Evolutionary conservation across 2,888 invertebrate genomes (phyloP).

Genomic region (Oscheius sp.): DNA sequence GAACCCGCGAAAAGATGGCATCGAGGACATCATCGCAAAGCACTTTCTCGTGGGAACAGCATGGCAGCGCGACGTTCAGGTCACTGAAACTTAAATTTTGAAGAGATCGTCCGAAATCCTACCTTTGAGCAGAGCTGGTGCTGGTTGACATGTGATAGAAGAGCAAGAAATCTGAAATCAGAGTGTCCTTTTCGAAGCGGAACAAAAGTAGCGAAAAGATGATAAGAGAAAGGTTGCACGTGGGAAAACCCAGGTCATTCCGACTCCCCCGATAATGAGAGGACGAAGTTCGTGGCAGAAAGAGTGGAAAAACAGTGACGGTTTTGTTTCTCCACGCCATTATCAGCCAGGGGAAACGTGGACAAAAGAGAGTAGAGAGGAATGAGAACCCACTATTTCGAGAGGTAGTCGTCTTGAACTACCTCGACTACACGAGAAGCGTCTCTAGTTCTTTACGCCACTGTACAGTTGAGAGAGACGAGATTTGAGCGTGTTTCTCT

Average conservation of each 20-base stretch:
- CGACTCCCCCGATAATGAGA: constrained; percentile 5
- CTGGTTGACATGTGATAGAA: constrained; percentile 20
- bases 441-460: constrained; percentile 9
- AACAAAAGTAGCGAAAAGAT: constrained; percentile 21
- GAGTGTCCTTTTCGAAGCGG: constrained; percentile 8
- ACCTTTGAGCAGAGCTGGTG: constrained; percentile 21
- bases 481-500: constrained; percentile 25
- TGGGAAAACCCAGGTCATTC: constrained; percentile 3
- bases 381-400: no score
- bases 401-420: background rate
- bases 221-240: constrained; percentile 22
- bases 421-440: background rate
- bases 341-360: no score
- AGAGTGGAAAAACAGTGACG: background rate
- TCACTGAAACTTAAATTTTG: constrained; percentile 14
- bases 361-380: no score
- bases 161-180: constrained; percentile 7
- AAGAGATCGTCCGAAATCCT: background rate
- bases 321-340: no score
- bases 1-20: constrained; percentile 48
- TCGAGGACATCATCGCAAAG: constrained; percentile 36
- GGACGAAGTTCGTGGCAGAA: constrained; percentile 1
- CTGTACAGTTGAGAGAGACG: constrained; percentile 24
- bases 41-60: constrained; percentile 28
- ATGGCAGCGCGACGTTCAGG: constrained; percentile 25